phyloP scores from a whole-genome alignment of 2,113 vertebrate genomes.

The Isurus oxyrinchus region DNA sequence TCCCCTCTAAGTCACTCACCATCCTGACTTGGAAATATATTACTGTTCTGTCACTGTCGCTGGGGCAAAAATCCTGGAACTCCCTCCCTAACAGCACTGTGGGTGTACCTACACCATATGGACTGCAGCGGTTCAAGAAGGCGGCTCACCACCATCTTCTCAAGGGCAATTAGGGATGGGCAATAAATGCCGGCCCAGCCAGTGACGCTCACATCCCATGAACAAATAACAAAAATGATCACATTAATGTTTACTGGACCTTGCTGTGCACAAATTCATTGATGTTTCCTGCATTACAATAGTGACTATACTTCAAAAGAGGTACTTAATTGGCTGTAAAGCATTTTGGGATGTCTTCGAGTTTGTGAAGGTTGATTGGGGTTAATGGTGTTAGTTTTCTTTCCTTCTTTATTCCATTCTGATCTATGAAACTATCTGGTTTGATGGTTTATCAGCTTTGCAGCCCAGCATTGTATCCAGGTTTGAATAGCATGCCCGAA shows the following conservation, averaged over 20 bases:
- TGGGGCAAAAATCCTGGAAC: too few species aligned
- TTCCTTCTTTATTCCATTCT: not conserved
- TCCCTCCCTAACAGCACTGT: too few species aligned
- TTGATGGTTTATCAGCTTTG: not conserved
- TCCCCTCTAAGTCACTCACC: too few species aligned
- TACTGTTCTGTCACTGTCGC: too few species aligned
- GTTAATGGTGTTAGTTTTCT: not conserved
- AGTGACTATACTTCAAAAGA: not conserved
- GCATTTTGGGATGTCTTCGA: not conserved
- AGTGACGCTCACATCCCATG: too few species aligned
- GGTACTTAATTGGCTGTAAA: not conserved
- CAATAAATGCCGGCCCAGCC: too few species aligned
- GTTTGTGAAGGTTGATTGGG: not conserved
- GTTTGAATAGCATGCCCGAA: not conserved
- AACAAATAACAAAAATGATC: too few species aligned
- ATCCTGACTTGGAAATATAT: too few species aligned
- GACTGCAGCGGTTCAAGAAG: too few species aligned
- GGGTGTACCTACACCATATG: too few species aligned
- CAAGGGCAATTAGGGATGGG: too few species aligned
- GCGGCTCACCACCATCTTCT: too few species aligned
- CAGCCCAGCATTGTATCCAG: not conserved
- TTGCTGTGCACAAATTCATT: not conserved
- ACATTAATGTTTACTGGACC: not conserved
- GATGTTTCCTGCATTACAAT: not conserved
- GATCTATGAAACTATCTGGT: not conserved